Base-by-base conservation (phyloP, 2,113 vertebrate species). In the Ophiodon elongatus region DNA sequence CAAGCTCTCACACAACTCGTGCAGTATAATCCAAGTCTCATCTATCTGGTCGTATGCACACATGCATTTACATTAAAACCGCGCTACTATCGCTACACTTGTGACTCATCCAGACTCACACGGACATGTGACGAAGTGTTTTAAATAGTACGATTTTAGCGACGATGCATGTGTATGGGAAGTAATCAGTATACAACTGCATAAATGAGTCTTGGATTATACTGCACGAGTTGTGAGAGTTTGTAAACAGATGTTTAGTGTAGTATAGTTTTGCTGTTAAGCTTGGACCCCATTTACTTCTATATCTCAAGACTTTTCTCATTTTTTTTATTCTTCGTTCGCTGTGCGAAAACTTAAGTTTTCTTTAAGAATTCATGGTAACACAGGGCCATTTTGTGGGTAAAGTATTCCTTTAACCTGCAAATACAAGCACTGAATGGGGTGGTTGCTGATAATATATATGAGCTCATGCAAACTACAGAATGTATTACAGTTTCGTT, bases 391-490 rank as follows among this genome's bases (percentile, higher is more conserved):
- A 17, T 47, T 15, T 45, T 5, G 43, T 45, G 43, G 14, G 13
- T 45, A 0, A 17, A 9, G 50, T 52, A 52, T 52, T 52, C 21
- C 19, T 50, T 50, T 39, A 8, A 47, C 29, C 14, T 45, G 25
- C 25, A 1, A 17, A 45, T 4, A 13, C 19, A 52, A 41, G 5
- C 23, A 52, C 76, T 3, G 10, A 47, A 45, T 52, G 13, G 21
- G 7, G 31, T 6, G 35, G 15, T 29, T 8, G 9, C 54, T 62
- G 43, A 54, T 39, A n/a, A 37, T 7, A 37, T 9, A 37, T 27
- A 64, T 45, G 27, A 64, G 5, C 50, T 63, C 15, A 37, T 35
- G 19, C 19, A 84, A 75, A 71, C 39, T 60, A 39, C 35, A 78
- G 66, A 19, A 63, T 37, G 19, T 43, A 13, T 47, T 1, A 75